Evolutionary conservation across 2,113 vertebrate genomes (phyloP).

Genomic region (Noturus placidus): DNA sequence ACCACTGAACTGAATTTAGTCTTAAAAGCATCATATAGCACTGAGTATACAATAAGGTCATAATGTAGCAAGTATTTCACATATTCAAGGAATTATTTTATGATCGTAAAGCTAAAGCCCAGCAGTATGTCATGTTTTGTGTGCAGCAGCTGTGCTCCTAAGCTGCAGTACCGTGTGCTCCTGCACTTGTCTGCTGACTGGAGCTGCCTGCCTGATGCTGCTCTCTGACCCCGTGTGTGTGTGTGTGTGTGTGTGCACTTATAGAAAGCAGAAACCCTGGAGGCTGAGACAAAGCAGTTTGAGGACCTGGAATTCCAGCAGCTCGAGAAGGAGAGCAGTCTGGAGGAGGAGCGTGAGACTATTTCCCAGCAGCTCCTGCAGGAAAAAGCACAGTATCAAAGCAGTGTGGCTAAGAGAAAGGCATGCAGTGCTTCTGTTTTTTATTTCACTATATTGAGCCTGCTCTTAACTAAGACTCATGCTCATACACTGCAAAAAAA

Average conservation of each 20-base stretch:
- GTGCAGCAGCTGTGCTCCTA: conserved; percentile 1
- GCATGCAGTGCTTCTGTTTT: conserved; percentile 60
- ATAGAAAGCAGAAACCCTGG: conserved; percentile 87
- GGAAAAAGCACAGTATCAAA: conserved; percentile 79
- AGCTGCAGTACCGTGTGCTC: background rate
- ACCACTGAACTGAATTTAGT: background rate
- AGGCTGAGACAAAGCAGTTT: conserved; percentile 85
- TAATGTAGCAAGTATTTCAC: background rate
- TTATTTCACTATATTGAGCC: background rate
- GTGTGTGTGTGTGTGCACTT: conserved; percentile 1
- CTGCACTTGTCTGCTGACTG: background rate
- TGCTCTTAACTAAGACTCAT: background rate
- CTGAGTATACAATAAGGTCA: background rate
- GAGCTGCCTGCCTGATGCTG: background rate
- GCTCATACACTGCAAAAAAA: background rate
- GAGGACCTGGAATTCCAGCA: conserved; percentile 98
- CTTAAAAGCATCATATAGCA: background rate
- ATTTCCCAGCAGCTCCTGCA: conserved; percentile 85
- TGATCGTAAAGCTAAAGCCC: background rate
- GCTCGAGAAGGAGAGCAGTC: conserved; percentile 90
- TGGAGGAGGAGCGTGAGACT: conserved; percentile 88
- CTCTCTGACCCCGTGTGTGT: background rate
- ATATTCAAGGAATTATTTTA: background rate
- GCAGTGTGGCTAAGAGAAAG: conserved; percentile 81
- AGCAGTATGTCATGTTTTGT: conserved; percentile 11